Conservation (phyloP, 2,888 invertebrate species). For the Andrena fulva region DNA sequence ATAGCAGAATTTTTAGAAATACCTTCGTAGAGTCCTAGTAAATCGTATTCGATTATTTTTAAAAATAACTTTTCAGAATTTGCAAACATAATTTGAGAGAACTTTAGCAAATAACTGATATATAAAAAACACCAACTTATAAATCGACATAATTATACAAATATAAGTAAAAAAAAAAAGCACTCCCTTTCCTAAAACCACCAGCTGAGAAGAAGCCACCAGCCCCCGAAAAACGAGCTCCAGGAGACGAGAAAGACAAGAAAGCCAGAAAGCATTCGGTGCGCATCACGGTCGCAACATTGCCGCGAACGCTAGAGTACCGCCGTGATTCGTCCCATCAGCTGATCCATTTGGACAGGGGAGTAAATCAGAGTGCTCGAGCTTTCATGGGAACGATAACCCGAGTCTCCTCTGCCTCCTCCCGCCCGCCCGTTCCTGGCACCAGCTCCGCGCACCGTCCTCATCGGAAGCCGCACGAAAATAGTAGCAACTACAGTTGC, state of each 20-base stretch:
- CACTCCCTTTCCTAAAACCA: too few species aligned
- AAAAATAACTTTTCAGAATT: too few species aligned
- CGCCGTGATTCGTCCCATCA: constrained; percentile 61
- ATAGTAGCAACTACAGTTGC: constrained; percentile 63
- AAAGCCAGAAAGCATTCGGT: background rate
- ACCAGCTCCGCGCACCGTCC: constrained; percentile 35
- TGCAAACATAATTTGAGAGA: too few species aligned
- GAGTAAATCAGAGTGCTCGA: constrained; percentile 58
- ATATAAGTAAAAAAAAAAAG: too few species aligned
- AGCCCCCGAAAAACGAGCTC: background rate
- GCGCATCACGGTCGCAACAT: background rate
- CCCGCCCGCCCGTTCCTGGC: constrained; percentile 26
- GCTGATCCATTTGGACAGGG: constrained; percentile 57
- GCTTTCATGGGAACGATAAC: constrained; percentile 73
- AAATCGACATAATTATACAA: too few species aligned
- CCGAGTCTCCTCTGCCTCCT: constrained; percentile 32
- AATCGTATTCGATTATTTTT: too few species aligned
- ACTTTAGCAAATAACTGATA: too few species aligned
- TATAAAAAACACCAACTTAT: too few species aligned
- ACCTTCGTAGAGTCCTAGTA: too few species aligned
- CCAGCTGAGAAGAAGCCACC: too few species aligned
- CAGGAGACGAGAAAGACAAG: background rate
- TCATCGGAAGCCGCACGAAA: constrained; percentile 65
- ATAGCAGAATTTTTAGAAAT: too few species aligned
- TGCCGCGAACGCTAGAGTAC: constrained; percentile 7